Evolutionary conservation across 2,888 invertebrate species (phyloP).

Genomic region (Neoscelio sp.): DNA sequence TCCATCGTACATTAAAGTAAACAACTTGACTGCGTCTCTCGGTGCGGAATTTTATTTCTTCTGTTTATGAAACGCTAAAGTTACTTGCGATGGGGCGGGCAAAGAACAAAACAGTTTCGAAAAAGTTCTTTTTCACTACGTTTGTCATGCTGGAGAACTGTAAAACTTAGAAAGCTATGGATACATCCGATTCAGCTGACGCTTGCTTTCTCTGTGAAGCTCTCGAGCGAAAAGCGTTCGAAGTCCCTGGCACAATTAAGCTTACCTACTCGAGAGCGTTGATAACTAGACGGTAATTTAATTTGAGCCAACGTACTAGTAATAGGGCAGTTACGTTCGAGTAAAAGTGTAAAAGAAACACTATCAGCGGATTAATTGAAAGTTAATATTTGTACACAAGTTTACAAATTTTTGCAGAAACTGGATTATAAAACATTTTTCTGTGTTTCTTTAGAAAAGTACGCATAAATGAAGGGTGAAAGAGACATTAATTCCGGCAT

Average conservation of each 20-base stretch:
- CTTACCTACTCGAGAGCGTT: constrained; percentile 13
- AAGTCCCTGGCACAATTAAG: constrained; percentile 32
- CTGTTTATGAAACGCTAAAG: not conserved
- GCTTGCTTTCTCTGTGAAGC: not conserved
- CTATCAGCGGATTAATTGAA: constrained; percentile 11
- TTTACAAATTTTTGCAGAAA: not conserved
- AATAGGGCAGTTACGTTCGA: constrained; percentile 15
- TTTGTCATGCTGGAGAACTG: constrained; percentile 8
- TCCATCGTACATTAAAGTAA: not conserved
- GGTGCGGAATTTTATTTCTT: too few species aligned
- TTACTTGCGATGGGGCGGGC: not conserved
- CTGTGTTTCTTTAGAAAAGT: not conserved
- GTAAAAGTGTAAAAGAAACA: constrained; percentile 15
- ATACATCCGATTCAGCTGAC: constrained; percentile 32
- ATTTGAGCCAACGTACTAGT: constrained; percentile 19
- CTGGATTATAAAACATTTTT: constrained; percentile 4
- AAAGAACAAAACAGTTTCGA: not conserved
- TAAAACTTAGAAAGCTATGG: constrained; percentile 14
- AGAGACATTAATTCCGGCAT: too few species aligned
- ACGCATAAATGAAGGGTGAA: not conserved
- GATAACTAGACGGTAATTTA: constrained; percentile 33
- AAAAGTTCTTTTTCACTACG: constrained; percentile 13
- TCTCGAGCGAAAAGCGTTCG: constrained; percentile 12
- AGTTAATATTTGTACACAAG: too few species aligned
- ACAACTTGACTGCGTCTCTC: too few species aligned